Evolutionary conservation across 2,113 vertebrate genomes (phyloP), one percentile per base, ranked within the genome.

Genomic region (Uropsilus gracilis): DNA sequence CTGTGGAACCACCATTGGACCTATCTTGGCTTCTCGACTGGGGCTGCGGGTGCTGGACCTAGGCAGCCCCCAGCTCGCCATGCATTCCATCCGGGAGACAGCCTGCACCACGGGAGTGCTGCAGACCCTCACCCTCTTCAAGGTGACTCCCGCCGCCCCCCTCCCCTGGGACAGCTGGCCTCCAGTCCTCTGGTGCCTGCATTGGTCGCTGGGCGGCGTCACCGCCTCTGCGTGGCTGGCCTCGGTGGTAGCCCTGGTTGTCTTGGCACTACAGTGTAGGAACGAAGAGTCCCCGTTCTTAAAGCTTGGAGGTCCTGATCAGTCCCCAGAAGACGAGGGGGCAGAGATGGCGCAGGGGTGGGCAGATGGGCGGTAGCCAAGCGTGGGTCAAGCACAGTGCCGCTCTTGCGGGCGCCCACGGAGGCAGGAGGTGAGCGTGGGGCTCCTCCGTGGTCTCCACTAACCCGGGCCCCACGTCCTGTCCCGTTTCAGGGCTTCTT

Each of bases 31-130:
- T 3, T 98, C 99, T 53, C 98, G 99, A 37, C 98, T 99, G 53
- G 99, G 99, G 30, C 95, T 99, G 92, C 99, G 99, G 0, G 99
- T 99, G 26, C 96, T 99, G 96, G 99, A 99, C 93, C 97, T 99
- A 0, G 99, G 99, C 5, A 99, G 98, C 32, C 99, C 99, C 0
- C 99, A 99, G 94, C 98, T 99, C 87, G 99, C 99, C 96, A 99
- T 99, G 99, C 99, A 99, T 98, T 99, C 99, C 78, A 99, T 99
- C 98, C 98, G 99, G 34, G 99, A 99, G 98, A 99, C 99, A 98
- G 99, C 99, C 98, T 99, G 99, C 95, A 99, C 99, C 81, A 98
- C 99, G 0, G 99, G 99, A 0, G 99, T 99, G 32, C 98, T 99
- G 55, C 99, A 99, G 98, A 99, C 98, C 97, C 98, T 99, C 98